Percentiles rank a stretch among this genome's conserved stretches.
phyloP scores from a whole-genome alignment of 2,113 vertebrate genomes.

The Beaufortia kweichowensis region DNA sequence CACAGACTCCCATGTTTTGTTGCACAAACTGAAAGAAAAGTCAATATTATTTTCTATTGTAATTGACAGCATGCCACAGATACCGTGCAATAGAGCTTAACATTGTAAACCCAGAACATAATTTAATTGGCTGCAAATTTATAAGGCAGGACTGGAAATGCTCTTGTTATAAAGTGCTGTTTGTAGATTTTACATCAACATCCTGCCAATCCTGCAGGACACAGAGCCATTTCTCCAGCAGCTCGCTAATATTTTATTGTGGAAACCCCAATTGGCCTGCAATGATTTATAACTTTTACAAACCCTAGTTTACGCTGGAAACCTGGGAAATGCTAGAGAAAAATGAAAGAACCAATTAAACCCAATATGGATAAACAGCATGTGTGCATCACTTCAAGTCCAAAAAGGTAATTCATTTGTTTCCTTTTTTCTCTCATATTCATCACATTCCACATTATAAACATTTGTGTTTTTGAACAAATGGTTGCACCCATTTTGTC shows the following conservation, averaged over 20 bases:
- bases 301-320: neutral
- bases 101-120: neutral
- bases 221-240: neutral
- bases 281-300: constrained; percentile 20
- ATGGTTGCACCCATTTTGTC: neutral
- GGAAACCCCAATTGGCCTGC: neutral
- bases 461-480: constrained; percentile 3
- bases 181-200: neutral
- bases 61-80: neutral
- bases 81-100: neutral
- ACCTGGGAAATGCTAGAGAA: neutral
- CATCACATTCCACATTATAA: constrained; percentile 2
- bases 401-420: constrained; percentile 20
- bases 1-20: neutral
- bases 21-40: neutral
- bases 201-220: neutral
- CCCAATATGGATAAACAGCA: constrained; percentile 29
- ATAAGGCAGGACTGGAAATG: neutral
- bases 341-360: constrained; percentile 20
- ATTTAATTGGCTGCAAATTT: neutral
- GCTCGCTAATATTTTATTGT: neutral
- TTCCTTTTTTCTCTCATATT: constrained; percentile 11
- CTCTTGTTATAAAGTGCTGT: neutral
- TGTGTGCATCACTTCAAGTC: constrained; percentile 14
- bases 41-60: neutral